These are phyloP conservation scores for Brachylomia viminalis DNA, from an alignment of 2,888 invertebrate species.

Conservation along the genomic window DNA sequence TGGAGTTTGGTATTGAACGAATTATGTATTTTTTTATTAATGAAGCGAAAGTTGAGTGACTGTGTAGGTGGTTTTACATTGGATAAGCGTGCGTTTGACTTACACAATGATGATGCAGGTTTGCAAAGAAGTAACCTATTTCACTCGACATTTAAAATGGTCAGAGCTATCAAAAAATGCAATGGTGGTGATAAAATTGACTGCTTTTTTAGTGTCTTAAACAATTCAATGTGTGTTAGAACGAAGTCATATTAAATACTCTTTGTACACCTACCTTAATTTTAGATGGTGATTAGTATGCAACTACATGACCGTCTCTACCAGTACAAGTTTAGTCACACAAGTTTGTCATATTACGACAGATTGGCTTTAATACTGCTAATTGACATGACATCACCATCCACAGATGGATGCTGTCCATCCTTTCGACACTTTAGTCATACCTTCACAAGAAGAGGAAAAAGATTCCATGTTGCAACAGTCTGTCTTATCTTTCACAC, in stretches of 20 bases:
- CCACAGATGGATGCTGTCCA: conserved; percentile 2
- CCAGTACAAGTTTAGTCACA: conserved; percentile 1
- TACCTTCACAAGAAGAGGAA: conserved; percentile 21
- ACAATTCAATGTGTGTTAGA: not conserved
- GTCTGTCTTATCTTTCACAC: conserved; percentile 60
- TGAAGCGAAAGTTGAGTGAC: not conserved
- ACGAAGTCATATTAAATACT: not conserved
- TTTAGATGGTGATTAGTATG: no score
- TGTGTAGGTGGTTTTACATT: not conserved
- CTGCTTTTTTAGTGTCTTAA: not conserved
- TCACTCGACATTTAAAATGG: not conserved
- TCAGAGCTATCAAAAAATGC: not conserved
- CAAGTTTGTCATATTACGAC: not conserved
- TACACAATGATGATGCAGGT: no score
- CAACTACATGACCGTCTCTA: not conserved
- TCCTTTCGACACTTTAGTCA: conserved; percentile 50
- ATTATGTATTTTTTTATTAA: not conserved
- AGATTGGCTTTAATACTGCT: not conserved
- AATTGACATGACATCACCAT: conserved; percentile 40
- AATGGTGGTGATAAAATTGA: not conserved
- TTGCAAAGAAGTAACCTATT: not conserved
- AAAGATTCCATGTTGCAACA: conserved; percentile 48
- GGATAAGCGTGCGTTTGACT: not conserved
- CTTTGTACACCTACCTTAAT: not conserved
- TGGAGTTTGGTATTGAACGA: not conserved